A percentile compares a stretch with the other conserved stretches of the same genome.
These are phyloP conservation scores for Muntiacus reevesi DNA, from an alignment of 2,113 vertebrate genomes.

Conservation along the genomic window DNA sequence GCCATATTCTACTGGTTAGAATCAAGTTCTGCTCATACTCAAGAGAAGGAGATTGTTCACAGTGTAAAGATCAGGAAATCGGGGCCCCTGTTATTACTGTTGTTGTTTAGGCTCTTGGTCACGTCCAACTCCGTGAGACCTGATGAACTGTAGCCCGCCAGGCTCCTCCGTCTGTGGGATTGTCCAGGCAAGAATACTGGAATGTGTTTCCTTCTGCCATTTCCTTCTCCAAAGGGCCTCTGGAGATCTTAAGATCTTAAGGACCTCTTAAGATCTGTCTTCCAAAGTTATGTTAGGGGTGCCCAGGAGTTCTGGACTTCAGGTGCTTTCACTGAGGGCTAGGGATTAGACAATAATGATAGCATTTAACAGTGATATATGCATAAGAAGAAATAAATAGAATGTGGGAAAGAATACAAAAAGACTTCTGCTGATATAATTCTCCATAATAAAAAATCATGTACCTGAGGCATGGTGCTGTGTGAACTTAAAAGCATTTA, in stretches of 20 bases:
- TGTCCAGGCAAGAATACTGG: background rate
- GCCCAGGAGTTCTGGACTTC: background rate
- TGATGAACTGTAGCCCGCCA: background rate
- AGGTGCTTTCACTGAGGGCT: background rate
- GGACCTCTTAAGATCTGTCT: background rate
- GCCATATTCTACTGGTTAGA: background rate
- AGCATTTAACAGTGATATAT: background rate
- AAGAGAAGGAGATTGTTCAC: background rate
- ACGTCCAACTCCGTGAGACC: background rate
- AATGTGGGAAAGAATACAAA: slow-evolving; percentile 58
- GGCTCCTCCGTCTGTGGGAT: background rate
- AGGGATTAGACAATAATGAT: background rate
- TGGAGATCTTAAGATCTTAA: background rate
- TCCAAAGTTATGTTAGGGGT: background rate
- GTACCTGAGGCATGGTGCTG: slow-evolving; percentile 43
- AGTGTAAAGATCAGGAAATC: background rate
- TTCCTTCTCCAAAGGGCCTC: background rate
- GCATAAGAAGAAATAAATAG: slow-evolving; percentile 5
- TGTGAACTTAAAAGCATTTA: slow-evolving; percentile 52
- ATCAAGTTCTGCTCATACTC: background rate
- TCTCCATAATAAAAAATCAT: slow-evolving; percentile 50
- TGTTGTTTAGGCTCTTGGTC: background rate
- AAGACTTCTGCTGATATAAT: slow-evolving; percentile 49
- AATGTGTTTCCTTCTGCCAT: background rate
- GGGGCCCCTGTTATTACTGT: background rate